Evolutionary conservation across 2,113 vertebrate species (phyloP).

Genomic region (Gulo gulo): DNA sequence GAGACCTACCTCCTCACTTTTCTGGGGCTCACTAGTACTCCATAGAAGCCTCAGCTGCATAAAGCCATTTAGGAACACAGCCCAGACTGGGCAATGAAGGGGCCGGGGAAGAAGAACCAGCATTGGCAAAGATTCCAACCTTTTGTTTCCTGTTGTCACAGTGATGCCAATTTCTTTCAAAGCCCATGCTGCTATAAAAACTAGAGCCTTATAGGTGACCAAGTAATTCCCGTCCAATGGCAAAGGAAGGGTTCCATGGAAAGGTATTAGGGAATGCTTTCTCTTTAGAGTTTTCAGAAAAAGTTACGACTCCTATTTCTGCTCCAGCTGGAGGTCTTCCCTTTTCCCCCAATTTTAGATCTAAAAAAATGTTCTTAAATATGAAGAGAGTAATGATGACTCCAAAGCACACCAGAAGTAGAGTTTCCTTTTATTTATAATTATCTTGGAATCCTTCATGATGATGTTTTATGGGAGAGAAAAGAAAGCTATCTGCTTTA

Average conservation of each 20-base stretch:
- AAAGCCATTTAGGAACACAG: not conserved
- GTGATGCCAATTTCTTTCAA: not conserved
- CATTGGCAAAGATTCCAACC: not conserved
- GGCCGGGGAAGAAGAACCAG: not conserved
- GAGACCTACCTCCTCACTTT: not conserved
- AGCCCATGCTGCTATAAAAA: not conserved
- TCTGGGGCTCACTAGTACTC: not conserved
- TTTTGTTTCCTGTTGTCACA: not conserved
- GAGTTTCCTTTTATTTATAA: not conserved
- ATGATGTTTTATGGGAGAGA: not conserved
- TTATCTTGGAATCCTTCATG: not conserved
- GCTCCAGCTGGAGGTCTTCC: not conserved
- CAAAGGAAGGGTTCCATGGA: not conserved
- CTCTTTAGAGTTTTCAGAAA: not conserved
- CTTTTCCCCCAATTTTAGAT: not conserved
- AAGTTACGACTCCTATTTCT: not conserved
- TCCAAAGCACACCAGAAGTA: not conserved
- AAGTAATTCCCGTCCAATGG: not conserved
- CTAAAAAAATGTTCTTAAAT: not conserved
- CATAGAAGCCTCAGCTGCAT: not conserved
- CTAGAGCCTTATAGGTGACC: not conserved
- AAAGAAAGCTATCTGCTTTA: not conserved
- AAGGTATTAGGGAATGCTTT: not conserved
- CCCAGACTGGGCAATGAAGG: not conserved
- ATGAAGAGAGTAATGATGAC: not conserved